Base-by-base conservation (phyloP, 2,888 invertebrate genomes). In the Microctonus hyperodae region DNA sequence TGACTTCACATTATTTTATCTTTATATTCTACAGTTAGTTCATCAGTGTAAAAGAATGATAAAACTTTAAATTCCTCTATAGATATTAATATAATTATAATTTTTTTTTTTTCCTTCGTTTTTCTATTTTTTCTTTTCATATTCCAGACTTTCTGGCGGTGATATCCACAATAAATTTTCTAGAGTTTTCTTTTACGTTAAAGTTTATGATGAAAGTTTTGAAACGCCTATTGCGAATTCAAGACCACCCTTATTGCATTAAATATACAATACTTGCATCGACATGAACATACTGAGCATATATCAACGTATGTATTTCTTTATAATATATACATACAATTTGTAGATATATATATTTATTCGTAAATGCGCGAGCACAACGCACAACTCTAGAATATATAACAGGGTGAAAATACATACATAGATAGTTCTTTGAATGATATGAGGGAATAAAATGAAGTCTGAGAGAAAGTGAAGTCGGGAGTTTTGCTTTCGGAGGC, bases 361-460 rank as follows among this genome's bases (percentile, higher is more conserved):
- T 37, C 35, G 20, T 33, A n/a, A 23, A 23, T 58, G 61, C 67
- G 62, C 66, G 48, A 64, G 37, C 37, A 37, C 20, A 33, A 33
- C 65, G 64, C 64, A 60, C 64, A 65, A 53, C n/a, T n/a, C 56
- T 57, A 35, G 65, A 72, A 72, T n/a, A n/a, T n/a, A n/a, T 69
- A 44, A 71, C 68, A 71, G 72, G 68, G 67, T 69, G 57, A 65
- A 61, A 58, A 64, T 60, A 61, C 55, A n/a, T 4, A 20, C 16
- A n/a, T 44, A 16, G 4, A 20, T 44, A n/a, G 2, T 44, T 16
- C 44, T 16, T 20, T 20, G n/a, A 44, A 44, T n/a, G n/a, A n/a
- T 7, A 44, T 44, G 16, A 44, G 44, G 44, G 44, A 44, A 44
- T 44, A 44, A 44, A 44, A 44, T 44, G 5, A 16, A 16, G 44